phyloP scores from a whole-genome alignment of 2,113 vertebrate genomes.

The Anguilla japonica region DNA sequence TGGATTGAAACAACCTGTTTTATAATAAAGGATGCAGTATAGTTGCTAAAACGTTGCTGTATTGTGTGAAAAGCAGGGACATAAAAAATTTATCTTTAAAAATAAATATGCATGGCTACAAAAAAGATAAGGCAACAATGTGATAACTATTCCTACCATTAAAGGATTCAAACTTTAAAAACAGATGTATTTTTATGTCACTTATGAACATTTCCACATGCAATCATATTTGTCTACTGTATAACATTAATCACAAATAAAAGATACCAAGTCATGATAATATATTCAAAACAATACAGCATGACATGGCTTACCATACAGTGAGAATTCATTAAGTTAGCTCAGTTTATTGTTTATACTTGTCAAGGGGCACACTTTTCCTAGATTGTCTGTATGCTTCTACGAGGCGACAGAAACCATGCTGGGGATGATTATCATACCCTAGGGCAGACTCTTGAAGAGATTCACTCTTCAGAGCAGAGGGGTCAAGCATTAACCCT shows the following conservation, averaged over 20 bases:
- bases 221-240: no score
- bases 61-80: no score
- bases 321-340: background rate
- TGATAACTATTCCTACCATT: background rate
- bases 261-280: background rate
- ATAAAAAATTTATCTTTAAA: no score
- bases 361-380: background rate
- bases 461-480: slow-evolving; percentile 51
- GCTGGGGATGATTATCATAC: slow-evolving; percentile 46
- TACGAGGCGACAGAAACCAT: background rate
- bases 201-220: background rate
- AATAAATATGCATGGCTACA: no score
- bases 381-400: background rate
- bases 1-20: no score
- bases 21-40: no score
- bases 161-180: background rate
- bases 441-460: slow-evolving; percentile 66
- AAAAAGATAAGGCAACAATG: background rate
- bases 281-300: background rate
- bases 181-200: background rate
- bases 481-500: slow-evolving; percentile 58
- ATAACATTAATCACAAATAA: background rate
- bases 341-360: background rate
- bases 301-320: background rate
- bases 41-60: no score